Evolutionary conservation across 2,888 invertebrate genomes (phyloP), one percentile per base, ranked within the genome.

Genomic region (Epinotia brunnichana): DNA sequence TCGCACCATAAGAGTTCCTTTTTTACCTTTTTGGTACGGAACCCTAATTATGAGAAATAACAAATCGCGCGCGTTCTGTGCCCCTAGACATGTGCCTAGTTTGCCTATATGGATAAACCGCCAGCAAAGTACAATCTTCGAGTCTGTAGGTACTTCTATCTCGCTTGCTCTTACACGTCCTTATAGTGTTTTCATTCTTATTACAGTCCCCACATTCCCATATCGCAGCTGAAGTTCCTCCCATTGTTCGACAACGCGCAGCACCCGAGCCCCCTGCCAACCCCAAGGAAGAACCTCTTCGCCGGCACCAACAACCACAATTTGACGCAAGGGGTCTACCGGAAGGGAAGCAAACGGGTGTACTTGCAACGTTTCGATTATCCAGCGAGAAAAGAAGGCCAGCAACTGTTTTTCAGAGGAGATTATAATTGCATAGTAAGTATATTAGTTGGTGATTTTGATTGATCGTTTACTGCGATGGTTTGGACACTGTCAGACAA

Each of bases 371-470:
- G 62, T 48, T 90, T 90, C 68, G 76, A 82, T 3, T 85, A 81
- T 63, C 77, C 75, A 2, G 53, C 53, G 13, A 67, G 48, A n/a
- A 3, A n/a, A 0, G 0, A 29, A 0, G 87, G 86, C 0, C 90
- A 89, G 59, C 83, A 81, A 21, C 71, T 90, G 19, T 68, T 78
- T 5, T 85, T 83, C 69, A 78, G 88, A 70, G 85, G 83, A 59
- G 44, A 82, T 15, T 80, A 88, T 74, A 79, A 85, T 63, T 90
- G 90, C 73, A 75, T 76, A 64, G 90, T 90, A 73, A 86, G 87
- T 81, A 35, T n/a, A 41, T 44, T 13, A 3, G 13, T 15, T 44
- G 44, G 44, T 44, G 11, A 0, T 2, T 44, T 35, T 35, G 35
- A 35, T 35, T 35, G 35, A 9, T 35, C 35, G 35, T 35, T 9